These are phyloP conservation scores for Megalops atlanticus DNA, from an alignment of 2,113 vertebrate species.

Conservation along the genomic window DNA sequence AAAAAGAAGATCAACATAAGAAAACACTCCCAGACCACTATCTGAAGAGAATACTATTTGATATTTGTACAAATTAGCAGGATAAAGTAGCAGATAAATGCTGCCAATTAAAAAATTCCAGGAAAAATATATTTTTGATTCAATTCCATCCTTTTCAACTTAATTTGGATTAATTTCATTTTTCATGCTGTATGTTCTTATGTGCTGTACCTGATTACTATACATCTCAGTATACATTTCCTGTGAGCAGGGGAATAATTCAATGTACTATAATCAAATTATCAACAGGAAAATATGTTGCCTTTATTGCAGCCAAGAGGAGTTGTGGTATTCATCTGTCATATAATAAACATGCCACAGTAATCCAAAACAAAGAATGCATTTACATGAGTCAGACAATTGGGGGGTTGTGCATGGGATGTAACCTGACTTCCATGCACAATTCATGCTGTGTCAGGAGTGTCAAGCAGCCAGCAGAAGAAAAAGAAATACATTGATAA, in stretches of 20 bases:
- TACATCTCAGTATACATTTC: not conserved
- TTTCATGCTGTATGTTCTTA: not conserved
- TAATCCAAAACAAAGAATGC: not conserved
- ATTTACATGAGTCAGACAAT: not conserved
- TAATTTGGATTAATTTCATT: not conserved
- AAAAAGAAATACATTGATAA: not conserved
- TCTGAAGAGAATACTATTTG: not conserved
- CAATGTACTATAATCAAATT: not conserved
- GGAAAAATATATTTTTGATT: not conserved
- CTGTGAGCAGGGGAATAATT: not conserved
- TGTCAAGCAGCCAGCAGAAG: not conserved
- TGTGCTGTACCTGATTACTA: not conserved
- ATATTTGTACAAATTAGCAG: not conserved
- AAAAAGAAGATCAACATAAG: not conserved
- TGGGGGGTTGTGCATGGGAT: not conserved
- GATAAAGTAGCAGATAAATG: too few species aligned
- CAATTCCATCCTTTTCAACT: not conserved
- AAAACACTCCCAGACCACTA: not conserved
- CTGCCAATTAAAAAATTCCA: too few species aligned
- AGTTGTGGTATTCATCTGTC: not conserved
- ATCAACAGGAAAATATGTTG: constrained; percentile 7
- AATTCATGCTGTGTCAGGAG: too few species aligned
- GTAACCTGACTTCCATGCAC: too few species aligned
- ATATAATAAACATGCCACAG: not conserved
- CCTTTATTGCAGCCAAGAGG: not conserved